Base-by-base conservation (phyloP, 2,888 invertebrate genomes). In the Encarsia formosa region DNA sequence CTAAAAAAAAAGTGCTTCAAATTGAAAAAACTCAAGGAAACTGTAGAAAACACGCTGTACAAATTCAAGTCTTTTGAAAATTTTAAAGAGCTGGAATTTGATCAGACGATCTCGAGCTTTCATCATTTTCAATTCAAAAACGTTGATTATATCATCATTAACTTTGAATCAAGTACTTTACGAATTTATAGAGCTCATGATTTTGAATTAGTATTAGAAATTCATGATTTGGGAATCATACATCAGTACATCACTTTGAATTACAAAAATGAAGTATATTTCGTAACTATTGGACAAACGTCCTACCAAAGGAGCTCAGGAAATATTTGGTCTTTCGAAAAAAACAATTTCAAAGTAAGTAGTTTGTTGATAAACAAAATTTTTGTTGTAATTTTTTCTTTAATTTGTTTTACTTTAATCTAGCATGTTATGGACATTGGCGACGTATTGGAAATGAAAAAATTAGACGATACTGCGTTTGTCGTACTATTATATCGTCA, bases 31-130 rank as follows among this genome's bases (percentile, higher is more conserved):
- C 5, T 43, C 3, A 46, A 47, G 37, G 6, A n/a, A 13, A 15
- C 24, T 20, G 65, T 73, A 0, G 64, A 73, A 43, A 67, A 70
- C 5, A 75, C 76, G 64, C 67, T 77, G 22, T 77, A 76, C 61
- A 71, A 73, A 56, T 74, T 79, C 42, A 76, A 77, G 61, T 76
- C 78, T 58, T 74, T 83, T 38, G 78, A 79, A 35, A 67, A 73
- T 43, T 52, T 73, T 2, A 74, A 74, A 60, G 52, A 61, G 2
- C 52, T 76, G 2, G 55, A 68, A 26, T 71, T 70, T 29, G 56
- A 67, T 15, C 39, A 57, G 2, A 39, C 51, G 3, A 65, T 77
- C 15, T 52, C 59, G 20, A 65, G 68, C 31, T 51, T 73, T 5
- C 68, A 71, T 58, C 61, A 70, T 29, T 70, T 76, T 51, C 66